A percentile compares a stretch with the other conserved stretches of the same genome.
phyloP scores from a whole-genome alignment of 2,113 vertebrate species.

The Eubucco bourcierii region DNA sequence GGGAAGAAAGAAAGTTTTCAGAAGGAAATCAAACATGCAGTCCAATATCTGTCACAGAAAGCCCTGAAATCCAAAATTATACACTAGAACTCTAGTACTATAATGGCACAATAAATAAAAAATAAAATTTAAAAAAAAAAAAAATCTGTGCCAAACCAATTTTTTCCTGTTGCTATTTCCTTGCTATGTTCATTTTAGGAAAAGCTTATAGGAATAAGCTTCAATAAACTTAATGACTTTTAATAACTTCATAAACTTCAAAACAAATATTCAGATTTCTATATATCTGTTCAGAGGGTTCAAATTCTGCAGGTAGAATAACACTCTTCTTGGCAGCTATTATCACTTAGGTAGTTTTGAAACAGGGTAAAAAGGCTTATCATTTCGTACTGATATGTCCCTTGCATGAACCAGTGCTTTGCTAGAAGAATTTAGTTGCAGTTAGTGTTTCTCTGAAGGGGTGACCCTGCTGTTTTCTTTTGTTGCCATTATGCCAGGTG shows the following conservation, averaged over 20 bases:
- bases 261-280: constrained; percentile 38
- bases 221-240: too few relatives aligned
- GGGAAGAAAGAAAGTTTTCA: not conserved
- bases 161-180: not conserved
- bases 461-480: not conserved
- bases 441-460: not conserved
- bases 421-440: not conserved
- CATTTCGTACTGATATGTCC: not conserved
- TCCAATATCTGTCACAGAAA: constrained; percentile 22
- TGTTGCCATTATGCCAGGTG: too few relatives aligned
- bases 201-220: not conserved
- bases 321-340: fast-evolving
- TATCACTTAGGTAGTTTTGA: not conserved
- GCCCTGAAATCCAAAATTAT: constrained; percentile 36
- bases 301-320: not conserved
- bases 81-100: not conserved
- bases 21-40: not conserved
- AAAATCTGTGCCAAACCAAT: not conserved
- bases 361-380: not conserved
- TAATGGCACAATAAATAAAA: not conserved
- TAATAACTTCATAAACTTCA: not conserved
- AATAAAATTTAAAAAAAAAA: not conserved
- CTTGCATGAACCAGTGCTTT: fast-evolving
- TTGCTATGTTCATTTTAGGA: not conserved
- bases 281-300: not conserved